Evolutionary conservation across 2,113 vertebrate genomes (phyloP).

Genomic region (Macrotus californicus): DNA sequence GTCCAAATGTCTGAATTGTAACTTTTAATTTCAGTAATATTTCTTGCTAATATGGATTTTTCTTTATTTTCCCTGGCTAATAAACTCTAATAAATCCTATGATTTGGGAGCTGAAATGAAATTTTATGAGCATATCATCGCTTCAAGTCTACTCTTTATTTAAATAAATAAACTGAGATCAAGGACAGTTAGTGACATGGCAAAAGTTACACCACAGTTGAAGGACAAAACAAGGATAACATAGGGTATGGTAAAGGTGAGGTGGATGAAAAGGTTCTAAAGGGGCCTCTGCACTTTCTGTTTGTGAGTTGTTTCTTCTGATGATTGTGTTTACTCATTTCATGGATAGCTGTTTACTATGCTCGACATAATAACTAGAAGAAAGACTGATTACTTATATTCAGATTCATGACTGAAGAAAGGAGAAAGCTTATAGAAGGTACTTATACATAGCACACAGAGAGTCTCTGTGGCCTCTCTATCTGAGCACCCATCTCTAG

Average conservation of each 20-base stretch:
- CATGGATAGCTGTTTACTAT: neutral
- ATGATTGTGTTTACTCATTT: neutral
- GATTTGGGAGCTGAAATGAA: neutral
- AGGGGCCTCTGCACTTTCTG: neutral
- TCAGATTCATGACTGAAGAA: neutral
- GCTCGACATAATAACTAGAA: neutral
- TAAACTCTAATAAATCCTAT: neutral
- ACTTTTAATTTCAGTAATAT: neutral
- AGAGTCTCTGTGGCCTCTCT: neutral
- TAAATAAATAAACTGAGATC: neutral
- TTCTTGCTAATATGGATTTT: neutral
- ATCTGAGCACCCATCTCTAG: neutral
- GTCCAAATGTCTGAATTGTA: neutral
- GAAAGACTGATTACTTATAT: neutral
- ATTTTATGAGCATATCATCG: neutral
- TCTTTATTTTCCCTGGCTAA: neutral
- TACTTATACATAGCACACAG: neutral
- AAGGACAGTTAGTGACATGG: neutral
- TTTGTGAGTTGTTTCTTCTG: neutral
- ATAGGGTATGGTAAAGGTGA: neutral
- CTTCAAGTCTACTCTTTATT: neutral
- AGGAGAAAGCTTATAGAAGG: neutral
- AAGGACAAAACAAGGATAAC: neutral
- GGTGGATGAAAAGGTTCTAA: neutral
- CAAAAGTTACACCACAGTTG: neutral